A percentile compares a stretch with the other conserved stretches of the same genome.
These are phyloP conservation scores for Malacoraja senta DNA, from an alignment of 2,797 vertebrate species.

Conservation along the genomic window DNA sequence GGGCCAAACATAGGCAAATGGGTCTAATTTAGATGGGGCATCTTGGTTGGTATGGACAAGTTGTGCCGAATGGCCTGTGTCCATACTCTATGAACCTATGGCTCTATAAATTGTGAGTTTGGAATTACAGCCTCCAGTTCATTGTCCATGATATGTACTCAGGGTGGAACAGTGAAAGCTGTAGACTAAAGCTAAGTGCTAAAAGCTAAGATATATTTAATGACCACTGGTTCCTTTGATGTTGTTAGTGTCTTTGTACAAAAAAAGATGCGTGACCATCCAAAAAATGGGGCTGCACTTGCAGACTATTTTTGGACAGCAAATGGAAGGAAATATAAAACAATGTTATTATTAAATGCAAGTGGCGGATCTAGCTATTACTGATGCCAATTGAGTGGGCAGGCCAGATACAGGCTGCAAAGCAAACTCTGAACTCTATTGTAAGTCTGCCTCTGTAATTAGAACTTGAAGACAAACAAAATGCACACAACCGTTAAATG, in stretches of 20 bases:
- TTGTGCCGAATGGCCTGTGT: too few species aligned
- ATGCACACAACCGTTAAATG: not conserved
- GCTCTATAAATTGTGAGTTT: not conserved
- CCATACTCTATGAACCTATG: too few species aligned
- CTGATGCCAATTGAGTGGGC: not conserved
- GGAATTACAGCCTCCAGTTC: not conserved
- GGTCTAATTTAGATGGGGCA: too few species aligned
- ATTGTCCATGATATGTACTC: not conserved
- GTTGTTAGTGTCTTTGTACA: not conserved
- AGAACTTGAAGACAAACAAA: constrained; percentile 11
- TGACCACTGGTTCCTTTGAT: not conserved
- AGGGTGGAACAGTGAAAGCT: not conserved
- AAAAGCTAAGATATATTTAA: not conserved
- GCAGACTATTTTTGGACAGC: not conserved
- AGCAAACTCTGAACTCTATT: not conserved
- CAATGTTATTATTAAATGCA: not conserved
- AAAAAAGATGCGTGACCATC: not conserved
- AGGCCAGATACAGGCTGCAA: constrained; percentile 13
- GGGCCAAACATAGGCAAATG: too few species aligned
- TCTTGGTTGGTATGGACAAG: too few species aligned
- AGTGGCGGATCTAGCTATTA: not conserved
- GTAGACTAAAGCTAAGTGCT: not conserved
- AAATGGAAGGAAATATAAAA: not conserved
- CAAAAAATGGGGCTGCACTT: not conserved
- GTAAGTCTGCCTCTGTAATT: not conserved